Conservation (phyloP, 2,888 invertebrate genomes). For the Spisula solida region DNA sequence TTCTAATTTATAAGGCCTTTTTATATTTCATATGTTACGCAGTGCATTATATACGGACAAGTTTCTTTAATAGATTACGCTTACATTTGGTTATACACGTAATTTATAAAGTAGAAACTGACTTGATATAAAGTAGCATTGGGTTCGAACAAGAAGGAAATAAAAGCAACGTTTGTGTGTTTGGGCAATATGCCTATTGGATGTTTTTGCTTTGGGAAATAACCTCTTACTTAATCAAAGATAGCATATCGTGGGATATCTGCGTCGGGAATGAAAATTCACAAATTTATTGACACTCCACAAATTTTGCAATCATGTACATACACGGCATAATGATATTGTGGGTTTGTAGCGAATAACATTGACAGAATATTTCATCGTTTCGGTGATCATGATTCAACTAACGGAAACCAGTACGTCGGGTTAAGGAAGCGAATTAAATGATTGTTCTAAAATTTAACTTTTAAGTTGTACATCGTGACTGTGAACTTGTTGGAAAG, state of each 20-base stretch:
- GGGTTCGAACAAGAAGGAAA: neutral
- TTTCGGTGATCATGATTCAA: neutral
- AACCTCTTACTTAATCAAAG: neutral
- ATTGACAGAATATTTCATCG: neutral
- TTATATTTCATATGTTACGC: neutral
- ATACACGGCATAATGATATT: neutral
- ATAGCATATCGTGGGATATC: conserved; percentile 19
- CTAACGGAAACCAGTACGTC: neutral
- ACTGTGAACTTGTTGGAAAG: neutral
- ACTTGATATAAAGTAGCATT: neutral
- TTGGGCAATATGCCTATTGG: neutral
- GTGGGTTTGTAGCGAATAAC: neutral
- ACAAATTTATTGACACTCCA: conserved; percentile 4
- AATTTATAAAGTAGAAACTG: neutral
- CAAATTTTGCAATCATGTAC: conserved; percentile 1
- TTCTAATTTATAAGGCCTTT: too few relatives aligned
- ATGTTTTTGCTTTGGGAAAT: neutral
- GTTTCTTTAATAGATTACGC: neutral
- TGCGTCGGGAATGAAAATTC: neutral
- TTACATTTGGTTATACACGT: neutral
- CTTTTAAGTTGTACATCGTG: neutral
- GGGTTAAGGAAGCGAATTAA: conserved; percentile 1
- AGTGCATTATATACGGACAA: neutral
- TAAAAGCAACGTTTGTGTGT: neutral
- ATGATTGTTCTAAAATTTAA: neutral